These are phyloP conservation scores for Trachurus trachurus DNA, from an alignment of 2,797 vertebrate species.

Conservation along the genomic window DNA sequence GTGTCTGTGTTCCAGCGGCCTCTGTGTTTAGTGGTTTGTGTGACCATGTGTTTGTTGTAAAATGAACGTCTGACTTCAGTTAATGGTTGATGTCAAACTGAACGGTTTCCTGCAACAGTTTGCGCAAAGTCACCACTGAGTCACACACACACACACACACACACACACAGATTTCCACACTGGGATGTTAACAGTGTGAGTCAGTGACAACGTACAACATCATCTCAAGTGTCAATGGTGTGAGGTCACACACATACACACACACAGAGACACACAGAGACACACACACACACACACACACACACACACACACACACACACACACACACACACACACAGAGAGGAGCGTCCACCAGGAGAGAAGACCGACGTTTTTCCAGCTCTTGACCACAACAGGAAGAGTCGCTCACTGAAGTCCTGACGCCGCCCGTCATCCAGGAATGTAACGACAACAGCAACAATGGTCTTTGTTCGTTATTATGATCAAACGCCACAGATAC, in stretches of 20 bases:
- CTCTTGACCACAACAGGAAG: slow-evolving; percentile 67
- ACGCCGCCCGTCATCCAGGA: slow-evolving; percentile 43
- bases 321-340: too few species aligned
- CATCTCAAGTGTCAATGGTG: not conserved
- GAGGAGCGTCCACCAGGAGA: too few species aligned
- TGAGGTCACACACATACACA: not conserved
- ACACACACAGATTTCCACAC: slow-evolving; percentile 9
- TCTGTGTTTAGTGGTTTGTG: slow-evolving; percentile 38
- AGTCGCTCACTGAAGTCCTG: slow-evolving; percentile 45
- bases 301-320: not conserved
- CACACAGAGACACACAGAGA: too few species aligned
- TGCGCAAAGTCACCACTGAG: slow-evolving; percentile 28
- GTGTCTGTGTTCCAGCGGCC: not conserved
- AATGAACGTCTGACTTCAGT: slow-evolving; percentile 45
- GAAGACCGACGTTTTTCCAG: slow-evolving; percentile 51
- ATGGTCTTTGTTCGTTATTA: not conserved
- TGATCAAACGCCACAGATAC: not conserved
- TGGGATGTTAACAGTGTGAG: slow-evolving; percentile 15
- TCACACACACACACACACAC: slow-evolving; percentile 22
- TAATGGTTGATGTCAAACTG: slow-evolving; percentile 53
- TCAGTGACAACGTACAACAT: slow-evolving; percentile 3
- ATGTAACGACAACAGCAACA: slow-evolving; percentile 24
- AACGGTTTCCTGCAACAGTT: slow-evolving; percentile 28
- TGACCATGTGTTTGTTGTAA: slow-evolving; percentile 52
- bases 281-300: not conserved